A percentile compares a stretch with the other conserved stretches of the same genome.
Conservation (phyloP, 2,113 vertebrate species). For the Parotia lawesii region DNA sequence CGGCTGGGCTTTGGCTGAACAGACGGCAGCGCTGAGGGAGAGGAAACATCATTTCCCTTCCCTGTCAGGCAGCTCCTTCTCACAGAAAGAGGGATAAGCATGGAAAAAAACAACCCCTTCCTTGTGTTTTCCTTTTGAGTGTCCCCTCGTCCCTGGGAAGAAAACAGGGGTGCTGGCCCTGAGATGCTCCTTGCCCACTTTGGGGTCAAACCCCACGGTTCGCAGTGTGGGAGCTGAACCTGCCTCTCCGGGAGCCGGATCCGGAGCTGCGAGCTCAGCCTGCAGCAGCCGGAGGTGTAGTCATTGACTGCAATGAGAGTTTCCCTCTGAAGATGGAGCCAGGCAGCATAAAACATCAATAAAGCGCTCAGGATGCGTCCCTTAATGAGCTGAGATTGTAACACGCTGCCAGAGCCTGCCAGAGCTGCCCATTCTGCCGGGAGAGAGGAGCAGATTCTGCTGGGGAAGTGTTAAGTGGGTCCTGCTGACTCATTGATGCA, state of each 20-base stretch:
- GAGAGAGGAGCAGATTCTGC: constrained; percentile 35
- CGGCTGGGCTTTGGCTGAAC: background rate
- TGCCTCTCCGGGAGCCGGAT: background rate
- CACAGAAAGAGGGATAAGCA: background rate
- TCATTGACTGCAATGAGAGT: constrained; percentile 40
- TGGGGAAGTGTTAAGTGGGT: constrained; percentile 34
- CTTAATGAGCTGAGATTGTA: constrained; percentile 42
- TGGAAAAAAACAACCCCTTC: background rate
- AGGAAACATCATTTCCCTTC: background rate
- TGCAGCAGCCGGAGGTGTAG: background rate
- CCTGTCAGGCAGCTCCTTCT: background rate
- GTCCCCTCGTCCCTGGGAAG: background rate
- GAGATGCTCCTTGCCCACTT: fast-evolving
- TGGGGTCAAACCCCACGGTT: background rate
- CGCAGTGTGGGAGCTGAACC: background rate
- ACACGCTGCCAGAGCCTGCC: constrained; percentile 7
- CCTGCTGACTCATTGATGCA: constrained; percentile 53
- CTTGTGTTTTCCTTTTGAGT: background rate
- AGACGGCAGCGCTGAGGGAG: background rate
- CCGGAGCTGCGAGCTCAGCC: background rate
- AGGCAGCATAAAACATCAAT: constrained; percentile 44
- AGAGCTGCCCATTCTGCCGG: constrained; percentile 17
- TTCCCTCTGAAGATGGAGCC: constrained; percentile 57
- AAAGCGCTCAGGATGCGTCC: constrained; percentile 33
- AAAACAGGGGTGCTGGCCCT: background rate